Evolutionary conservation across 2,797 vertebrate species (phyloP).

Genomic region (Lagodon rhomboides): DNA sequence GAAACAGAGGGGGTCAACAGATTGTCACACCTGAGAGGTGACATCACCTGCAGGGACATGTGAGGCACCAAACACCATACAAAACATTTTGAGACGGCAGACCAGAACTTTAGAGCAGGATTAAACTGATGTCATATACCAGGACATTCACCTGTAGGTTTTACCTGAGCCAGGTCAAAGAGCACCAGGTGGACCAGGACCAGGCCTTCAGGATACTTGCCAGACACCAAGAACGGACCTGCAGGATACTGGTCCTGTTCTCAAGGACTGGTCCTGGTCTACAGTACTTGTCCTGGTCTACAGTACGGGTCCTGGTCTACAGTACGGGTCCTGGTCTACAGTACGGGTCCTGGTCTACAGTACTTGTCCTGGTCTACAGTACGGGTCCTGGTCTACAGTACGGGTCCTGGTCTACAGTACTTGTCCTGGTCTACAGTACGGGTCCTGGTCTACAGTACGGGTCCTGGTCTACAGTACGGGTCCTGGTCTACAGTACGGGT

Average conservation of each 20-base stretch:
- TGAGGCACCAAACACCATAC: background rate
- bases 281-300: background rate
- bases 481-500: background rate
- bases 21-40: background rate
- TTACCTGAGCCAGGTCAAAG: slow-evolving; percentile 45
- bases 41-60: background rate
- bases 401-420: too few species aligned
- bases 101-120: background rate
- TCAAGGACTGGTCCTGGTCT: background rate
- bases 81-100: background rate
- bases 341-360: too few species aligned
- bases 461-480: too few species aligned
- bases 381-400: background rate
- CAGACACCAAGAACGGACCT: background rate
- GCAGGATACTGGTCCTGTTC: background rate
- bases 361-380: too few species aligned
- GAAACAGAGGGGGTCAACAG: slow-evolving; percentile 13
- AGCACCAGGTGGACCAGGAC: too few species aligned
- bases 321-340: background rate
- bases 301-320: too few species aligned
- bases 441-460: background rate
- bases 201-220: too few species aligned
- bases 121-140: background rate
- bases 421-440: too few species aligned
- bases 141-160: slow-evolving; percentile 2